Conservation (phyloP, 2,888 invertebrate genomes). For the Bombyx huttoni region DNA sequence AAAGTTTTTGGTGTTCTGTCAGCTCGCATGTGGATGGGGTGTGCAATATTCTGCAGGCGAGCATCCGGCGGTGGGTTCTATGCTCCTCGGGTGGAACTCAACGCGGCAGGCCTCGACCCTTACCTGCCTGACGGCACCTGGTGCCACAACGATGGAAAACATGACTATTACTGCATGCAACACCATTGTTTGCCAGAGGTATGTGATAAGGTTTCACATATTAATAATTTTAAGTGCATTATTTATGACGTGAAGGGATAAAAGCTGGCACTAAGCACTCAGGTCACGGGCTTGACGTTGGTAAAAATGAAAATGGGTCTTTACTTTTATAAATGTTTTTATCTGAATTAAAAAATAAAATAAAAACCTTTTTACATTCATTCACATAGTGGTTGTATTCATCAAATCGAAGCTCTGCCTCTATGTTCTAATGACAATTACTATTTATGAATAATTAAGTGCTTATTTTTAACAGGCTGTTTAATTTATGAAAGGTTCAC, state of each 20-base stretch:
- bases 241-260: not conserved
- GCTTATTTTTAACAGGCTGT: too few species aligned
- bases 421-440: too few species aligned
- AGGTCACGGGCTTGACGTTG: too few species aligned
- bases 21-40: conserved; percentile 84
- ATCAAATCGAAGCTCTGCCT: too few species aligned
- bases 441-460: too few species aligned
- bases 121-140: conserved; percentile 87
- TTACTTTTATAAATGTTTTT: too few species aligned
- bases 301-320: too few species aligned
- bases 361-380: too few species aligned
- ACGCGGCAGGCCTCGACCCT: conserved; percentile 79
- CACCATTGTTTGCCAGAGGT: conserved; percentile 84
- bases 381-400: too few species aligned
- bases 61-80: conserved; percentile 78
- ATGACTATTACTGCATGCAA: conserved; percentile 80
- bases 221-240: not conserved
- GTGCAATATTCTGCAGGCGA: conserved; percentile 82
- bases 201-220: conserved; percentile 5
- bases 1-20: conserved; percentile 3
- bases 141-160: conserved; percentile 78
- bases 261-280: too few species aligned
- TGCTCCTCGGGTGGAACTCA: conserved; percentile 82
- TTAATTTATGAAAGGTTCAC: too few species aligned
- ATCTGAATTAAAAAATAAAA: too few species aligned